phyloP scores from a whole-genome alignment of 2,888 invertebrate species.

The Erebia epiphron region DNA sequence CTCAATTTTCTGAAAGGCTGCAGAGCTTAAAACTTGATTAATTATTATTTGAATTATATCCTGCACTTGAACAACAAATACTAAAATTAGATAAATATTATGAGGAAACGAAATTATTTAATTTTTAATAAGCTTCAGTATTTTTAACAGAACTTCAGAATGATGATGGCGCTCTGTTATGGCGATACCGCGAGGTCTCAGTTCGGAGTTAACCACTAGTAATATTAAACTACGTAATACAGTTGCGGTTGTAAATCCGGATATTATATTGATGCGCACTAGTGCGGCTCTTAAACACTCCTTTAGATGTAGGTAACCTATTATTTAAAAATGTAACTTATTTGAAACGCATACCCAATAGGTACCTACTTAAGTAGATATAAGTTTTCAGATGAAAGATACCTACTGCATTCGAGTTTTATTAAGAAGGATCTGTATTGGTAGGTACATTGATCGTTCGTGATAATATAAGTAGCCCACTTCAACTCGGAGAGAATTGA shows the following conservation, averaged over 20 bases:
- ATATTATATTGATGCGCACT: constrained; percentile 3
- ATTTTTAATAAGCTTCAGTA: no score
- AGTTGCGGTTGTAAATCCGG: constrained; percentile 12
- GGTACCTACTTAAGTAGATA: background rate
- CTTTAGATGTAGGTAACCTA: background rate
- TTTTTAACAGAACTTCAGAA: no score
- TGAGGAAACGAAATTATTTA: no score
- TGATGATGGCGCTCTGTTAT: no score
- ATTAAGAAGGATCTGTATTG: background rate
- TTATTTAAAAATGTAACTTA: background rate
- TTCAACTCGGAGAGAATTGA: constrained; percentile 5
- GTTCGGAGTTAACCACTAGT: no score
- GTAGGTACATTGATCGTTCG: background rate
- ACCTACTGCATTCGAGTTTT: background rate
- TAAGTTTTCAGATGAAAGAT: background rate
- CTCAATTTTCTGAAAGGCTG: no score
- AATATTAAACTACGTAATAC: constrained; percentile 16
- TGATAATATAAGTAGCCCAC: constrained; percentile 22
- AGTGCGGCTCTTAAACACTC: background rate
- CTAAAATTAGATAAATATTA: no score
- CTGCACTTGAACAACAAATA: no score
- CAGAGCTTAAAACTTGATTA: no score
- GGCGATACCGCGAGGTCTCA: no score
- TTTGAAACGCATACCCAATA: background rate
- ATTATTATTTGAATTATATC: no score